Conservation (phyloP, 2,797 vertebrate genomes). For the Anguilla anguilla region DNA sequence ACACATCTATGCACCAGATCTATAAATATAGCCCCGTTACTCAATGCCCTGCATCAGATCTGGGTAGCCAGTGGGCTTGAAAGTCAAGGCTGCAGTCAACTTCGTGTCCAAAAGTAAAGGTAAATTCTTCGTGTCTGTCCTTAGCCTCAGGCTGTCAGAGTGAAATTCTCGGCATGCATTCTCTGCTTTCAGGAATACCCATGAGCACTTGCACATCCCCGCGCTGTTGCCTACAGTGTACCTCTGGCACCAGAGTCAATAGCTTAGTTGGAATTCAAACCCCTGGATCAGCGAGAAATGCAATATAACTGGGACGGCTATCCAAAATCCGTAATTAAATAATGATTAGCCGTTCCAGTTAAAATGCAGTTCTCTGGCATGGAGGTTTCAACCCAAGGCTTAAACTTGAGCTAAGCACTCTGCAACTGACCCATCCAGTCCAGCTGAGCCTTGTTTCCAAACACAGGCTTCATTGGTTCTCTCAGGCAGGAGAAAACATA, state of each 20-base stretch:
- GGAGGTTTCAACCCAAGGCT: no score
- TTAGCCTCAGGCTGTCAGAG: neutral
- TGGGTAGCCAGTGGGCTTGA: neutral
- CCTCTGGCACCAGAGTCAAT: neutral
- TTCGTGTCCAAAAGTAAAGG: neutral
- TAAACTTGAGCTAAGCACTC: neutral
- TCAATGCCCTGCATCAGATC: neutral
- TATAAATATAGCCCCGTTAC: neutral
- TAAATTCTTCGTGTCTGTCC: neutral
- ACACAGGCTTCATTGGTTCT: neutral
- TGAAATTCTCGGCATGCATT: neutral
- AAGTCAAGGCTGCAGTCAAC: neutral
- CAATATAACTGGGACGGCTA: neutral
- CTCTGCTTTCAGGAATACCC: neutral
- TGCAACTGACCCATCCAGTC: slow-evolving; percentile 13
- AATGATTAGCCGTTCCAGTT: neutral
- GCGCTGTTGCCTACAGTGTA: neutral
- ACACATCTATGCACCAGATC: neutral
- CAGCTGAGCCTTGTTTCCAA: neutral
- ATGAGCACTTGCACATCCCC: neutral
- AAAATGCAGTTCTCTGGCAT: neutral
- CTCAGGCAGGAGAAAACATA: neutral
- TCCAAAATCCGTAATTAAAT: neutral
- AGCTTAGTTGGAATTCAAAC: neutral
- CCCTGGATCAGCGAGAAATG: neutral